A percentile compares a stretch with the other conserved stretches of the same genome.
Evolutionary conservation across 1,140 invertebrate species (phyloP).

Genomic region (Conopomorpha cramerella): DNA sequence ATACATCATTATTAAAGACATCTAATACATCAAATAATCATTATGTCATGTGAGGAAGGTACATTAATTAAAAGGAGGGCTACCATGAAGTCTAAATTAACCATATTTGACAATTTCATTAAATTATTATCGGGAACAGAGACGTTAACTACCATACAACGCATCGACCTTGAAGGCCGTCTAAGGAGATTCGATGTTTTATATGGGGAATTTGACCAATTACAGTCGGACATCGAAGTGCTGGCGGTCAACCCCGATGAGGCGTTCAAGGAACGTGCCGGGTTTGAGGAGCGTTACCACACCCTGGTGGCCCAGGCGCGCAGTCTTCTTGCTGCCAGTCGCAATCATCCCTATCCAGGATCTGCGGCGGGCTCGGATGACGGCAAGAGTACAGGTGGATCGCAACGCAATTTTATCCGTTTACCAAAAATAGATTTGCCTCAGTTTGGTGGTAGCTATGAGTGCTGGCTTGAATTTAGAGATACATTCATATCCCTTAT

Average conservation of each 20-base stretch:
- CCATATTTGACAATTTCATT: background rate
- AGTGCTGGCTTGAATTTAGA: constrained; percentile 22
- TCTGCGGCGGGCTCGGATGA: background rate
- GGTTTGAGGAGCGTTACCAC: background rate
- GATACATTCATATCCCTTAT: constrained; percentile 22
- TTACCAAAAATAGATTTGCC: constrained; percentile 7
- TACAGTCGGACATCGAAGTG: constrained; percentile 1
- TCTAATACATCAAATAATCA: no score
- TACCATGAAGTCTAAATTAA: background rate
- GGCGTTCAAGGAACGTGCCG: background rate
- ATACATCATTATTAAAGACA: no score
- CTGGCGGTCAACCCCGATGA: background rate
- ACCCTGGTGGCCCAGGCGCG: background rate
- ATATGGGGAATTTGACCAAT: background rate
- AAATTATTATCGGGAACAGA: no score
- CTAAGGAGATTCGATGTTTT: background rate
- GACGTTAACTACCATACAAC: background rate
- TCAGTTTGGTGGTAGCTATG: constrained; percentile 10
- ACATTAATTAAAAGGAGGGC: background rate
- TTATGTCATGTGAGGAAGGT: no score
- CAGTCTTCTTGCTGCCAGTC: background rate
- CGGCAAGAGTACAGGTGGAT: constrained; percentile 1
- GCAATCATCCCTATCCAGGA: background rate
- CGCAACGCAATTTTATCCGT: background rate
- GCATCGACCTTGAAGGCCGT: background rate